A percentile compares a stretch with the other conserved stretches of the same genome.
phyloP scores from a whole-genome alignment of 2,797 vertebrate genomes.

The Chelonia mydas region DNA sequence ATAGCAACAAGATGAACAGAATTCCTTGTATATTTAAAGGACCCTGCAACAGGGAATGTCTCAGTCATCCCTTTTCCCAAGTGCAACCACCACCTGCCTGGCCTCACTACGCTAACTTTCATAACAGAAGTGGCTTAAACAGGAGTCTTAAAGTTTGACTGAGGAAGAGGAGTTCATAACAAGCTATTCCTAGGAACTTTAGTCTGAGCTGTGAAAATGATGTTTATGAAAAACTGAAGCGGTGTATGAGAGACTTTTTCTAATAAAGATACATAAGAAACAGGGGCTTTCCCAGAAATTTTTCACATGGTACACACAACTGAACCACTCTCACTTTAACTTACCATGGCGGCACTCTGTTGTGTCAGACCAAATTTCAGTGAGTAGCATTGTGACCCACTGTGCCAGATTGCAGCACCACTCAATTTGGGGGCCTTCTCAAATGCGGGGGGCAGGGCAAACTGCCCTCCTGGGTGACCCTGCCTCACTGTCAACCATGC shows the following conservation, averaged over 20 bases:
- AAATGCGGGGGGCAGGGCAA: neutral
- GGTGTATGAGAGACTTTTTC: neutral
- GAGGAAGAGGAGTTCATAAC: neutral
- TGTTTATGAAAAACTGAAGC: neutral
- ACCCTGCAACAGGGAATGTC: neutral
- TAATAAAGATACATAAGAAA: neutral
- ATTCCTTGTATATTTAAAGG: neutral
- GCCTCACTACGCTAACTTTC: rapidly evolving
- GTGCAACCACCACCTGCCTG: neutral
- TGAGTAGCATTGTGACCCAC: neutral
- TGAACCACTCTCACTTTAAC: too few species aligned
- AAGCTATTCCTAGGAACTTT: neutral
- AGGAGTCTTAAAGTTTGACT: rapidly evolving
- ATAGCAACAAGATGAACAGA: neutral
- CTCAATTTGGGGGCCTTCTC: neutral
- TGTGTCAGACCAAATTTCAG: neutral
- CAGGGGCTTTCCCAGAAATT: neutral
- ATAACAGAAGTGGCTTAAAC: neutral
- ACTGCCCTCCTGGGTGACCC: neutral
- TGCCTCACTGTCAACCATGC: neutral
- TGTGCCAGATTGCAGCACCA: neutral
- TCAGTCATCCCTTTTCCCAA: neutral
- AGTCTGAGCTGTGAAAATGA: neutral
- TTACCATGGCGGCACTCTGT: too few species aligned
- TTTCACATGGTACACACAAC: neutral